phyloP scores from a whole-genome alignment of 2,797 vertebrate species.

The Pseudomugil tenellus region DNA sequence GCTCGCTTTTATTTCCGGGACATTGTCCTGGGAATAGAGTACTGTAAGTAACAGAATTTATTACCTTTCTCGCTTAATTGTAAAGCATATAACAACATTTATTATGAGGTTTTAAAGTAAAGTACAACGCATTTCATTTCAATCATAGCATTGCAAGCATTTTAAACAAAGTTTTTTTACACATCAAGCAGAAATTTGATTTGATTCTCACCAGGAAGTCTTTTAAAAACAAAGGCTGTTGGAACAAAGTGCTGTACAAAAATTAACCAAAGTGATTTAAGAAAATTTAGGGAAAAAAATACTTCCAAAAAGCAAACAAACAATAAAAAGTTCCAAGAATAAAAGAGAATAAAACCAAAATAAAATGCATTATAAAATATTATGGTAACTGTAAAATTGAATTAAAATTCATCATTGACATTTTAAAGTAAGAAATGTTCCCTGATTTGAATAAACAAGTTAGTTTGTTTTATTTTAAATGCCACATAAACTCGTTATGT shows the following conservation, averaged over 20 bases:
- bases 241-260: no score
- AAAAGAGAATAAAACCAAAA: no score
- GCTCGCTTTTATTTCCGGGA: conserved; percentile 91
- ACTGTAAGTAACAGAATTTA: conserved; percentile 83
- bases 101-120: not conserved
- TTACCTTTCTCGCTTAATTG: no score
- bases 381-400: not conserved
- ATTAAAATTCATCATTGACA: not conserved
- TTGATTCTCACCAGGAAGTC: not conserved
- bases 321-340: no score
- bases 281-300: no score
- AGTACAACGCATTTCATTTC: not conserved
- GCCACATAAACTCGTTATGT: no score
- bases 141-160: not conserved
- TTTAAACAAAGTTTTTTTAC: not conserved
- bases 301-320: no score
- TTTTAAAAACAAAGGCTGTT: not conserved
- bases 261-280: no score
- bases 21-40: conserved; percentile 93
- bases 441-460: not conserved
- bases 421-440: not conserved
- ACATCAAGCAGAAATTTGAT: not conserved
- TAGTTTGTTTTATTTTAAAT: not conserved
- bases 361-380: no score
- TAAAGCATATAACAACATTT: not conserved